Conservation (phyloP, 2,113 vertebrate species). For the Geococcyx californianus region DNA sequence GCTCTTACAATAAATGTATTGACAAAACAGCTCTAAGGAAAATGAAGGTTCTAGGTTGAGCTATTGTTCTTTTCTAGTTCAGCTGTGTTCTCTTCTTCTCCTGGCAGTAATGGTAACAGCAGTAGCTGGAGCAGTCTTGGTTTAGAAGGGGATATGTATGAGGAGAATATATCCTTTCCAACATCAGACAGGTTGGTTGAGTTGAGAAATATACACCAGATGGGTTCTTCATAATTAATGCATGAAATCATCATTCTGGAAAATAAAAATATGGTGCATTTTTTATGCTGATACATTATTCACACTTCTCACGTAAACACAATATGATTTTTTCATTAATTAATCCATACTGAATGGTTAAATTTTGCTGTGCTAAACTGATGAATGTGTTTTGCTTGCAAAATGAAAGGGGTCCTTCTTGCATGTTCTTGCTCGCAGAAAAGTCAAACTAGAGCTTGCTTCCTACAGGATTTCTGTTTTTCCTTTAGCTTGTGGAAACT, state of each 20-base stretch:
- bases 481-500: background rate
- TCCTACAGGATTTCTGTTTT: constrained; percentile 75
- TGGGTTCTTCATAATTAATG: constrained; percentile 78
- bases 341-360: constrained; percentile 68
- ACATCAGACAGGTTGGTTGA: constrained; percentile 97
- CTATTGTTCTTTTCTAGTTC: constrained; percentile 75
- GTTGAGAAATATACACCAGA: constrained; percentile 70
- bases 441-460: constrained; percentile 73
- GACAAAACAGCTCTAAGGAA: constrained; percentile 45
- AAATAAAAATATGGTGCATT: constrained; percentile 48
- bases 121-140: constrained; percentile 99
- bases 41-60: constrained; percentile 53
- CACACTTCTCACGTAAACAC: constrained; percentile 57
- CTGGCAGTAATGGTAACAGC: constrained; percentile 99
- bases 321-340: constrained; percentile 67
- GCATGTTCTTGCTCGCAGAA: constrained; percentile 75
- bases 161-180: constrained; percentile 97
- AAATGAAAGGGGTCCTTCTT: constrained; percentile 32
- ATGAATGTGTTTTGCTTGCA: constrained; percentile 64
- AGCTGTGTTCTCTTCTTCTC: constrained; percentile 86
- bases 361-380: constrained; percentile 59
- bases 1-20: background rate
- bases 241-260: constrained; percentile 80
- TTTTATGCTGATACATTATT: constrained; percentile 52
- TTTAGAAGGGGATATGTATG: constrained; percentile 97